Base-by-base conservation (phyloP, 2,113 vertebrate genomes). In the Ctenodactylus gundi region DNA sequence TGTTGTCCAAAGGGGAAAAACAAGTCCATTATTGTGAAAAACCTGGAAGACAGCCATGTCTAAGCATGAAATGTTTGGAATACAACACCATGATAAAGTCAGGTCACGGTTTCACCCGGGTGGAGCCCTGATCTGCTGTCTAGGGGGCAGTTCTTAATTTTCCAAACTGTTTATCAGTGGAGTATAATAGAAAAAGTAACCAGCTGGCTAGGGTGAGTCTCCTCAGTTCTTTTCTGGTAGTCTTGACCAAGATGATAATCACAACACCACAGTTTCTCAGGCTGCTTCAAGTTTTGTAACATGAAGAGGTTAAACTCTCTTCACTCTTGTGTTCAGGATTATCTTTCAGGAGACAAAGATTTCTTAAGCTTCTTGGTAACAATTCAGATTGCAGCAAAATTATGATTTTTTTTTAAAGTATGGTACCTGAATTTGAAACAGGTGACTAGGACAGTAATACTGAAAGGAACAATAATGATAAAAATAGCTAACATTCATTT, bases 141-240 rank as follows among this genome's bases (percentile, higher is more conserved):
- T 14, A 14, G 6, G 7, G 2, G 44, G 57, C 7, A 8, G 7
- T n/a, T 39, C 0, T 0, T 6, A 25, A 44, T 31, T 6, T 29
- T 39, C 75, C 4, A 0, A 46, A 46, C 53, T 8, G n/a, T 49
- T 78, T 12, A 2, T n/a, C 55, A 49, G 15, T n/a, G 44, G 49
- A 57, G 15, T 34, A n/a, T 4, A 46, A 27, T 7, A 84, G 46
- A 64, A 57, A 44, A 34, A 58, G 53, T 7, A 0, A 17, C 6
- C 18, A 2, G 27, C 29, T 2, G 18, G 34, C 27, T 8, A 14
- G 4, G 3, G 2, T 1, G 1, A 53, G 25, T 8, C 39, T 65
- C 36, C 0, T 17, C 4, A 39, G 39, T 25, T 70, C 58, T 67
- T 4, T 39, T 6, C 34, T 67, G 11, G 5, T 20, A 29, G 12